Base-by-base conservation (phyloP, 1,140 invertebrate species). In the Bombus consobrinus region DNA sequence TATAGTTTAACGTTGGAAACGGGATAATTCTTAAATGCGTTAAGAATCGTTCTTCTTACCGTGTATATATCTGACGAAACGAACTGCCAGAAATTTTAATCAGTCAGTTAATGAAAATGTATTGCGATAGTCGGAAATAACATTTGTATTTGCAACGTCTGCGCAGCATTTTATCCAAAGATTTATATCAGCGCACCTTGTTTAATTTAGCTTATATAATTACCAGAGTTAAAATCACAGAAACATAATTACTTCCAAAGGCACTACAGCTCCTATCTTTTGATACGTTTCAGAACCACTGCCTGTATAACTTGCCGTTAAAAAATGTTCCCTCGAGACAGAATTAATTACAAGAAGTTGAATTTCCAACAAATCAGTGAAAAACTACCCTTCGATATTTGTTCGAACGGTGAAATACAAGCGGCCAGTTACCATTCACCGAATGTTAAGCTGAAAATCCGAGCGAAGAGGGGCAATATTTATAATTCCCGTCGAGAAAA, bases 381-480 rank as follows among this genome's bases (percentile, higher is more conserved):
- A 9, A 57, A 76, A 34, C 9, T 32, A 41, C 6, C 4, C 74
- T 37, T 76, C 32, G 43, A 37, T 37, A 37, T 57, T 76, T 76
- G 32, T 37, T 53, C 47, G 22, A 18, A 37, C 74, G 0, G 9
- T 18, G 74, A 28, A 32, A 28, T 34, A 76, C 47, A 57, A 57
- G 3, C 32, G 25, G 3, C 74, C 25, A 47, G n/a, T 32, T 32
- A 32, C 8, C 15, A 73, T 64, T 78, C 9, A 3, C 34, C n/a
- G 39, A 66, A 66, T 62, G n/a, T 37, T 68, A 66, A 79, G 77
- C 39, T 25, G 10, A 28, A 47, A 68, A 68, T 79, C 41, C 64
- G n/a, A 28, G 22, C 2, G 6, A 25, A 59, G 34, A 13, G 34
- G 28, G 4, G 28, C 8, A 28, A 25, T 66, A 37, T 79, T 68